phyloP scores from a whole-genome alignment of 2,113 vertebrate species.

The Pseudorhombus dupliciocellatus region DNA sequence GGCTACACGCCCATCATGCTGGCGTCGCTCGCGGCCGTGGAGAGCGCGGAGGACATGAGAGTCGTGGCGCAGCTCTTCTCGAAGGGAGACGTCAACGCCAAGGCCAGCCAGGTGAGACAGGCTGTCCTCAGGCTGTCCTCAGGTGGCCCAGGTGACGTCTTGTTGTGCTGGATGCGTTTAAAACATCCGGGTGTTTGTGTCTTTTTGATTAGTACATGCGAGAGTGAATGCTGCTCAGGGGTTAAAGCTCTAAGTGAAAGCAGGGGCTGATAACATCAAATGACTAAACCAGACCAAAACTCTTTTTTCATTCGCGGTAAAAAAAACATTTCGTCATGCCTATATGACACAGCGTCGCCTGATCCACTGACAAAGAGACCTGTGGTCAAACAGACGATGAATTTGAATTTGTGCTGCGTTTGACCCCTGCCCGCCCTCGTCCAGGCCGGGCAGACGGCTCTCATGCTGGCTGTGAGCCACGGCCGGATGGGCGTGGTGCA shows the following conservation, averaged over 20 bases:
- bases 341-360: not conserved
- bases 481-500: slow-evolving; percentile 94
- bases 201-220: no score
- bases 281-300: no score
- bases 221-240: no score
- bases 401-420: not conserved
- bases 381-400: not conserved
- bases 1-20: slow-evolving; percentile 98
- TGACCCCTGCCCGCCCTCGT: not conserved
- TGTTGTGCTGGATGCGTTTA: no score
- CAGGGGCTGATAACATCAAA: no score
- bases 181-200: no score
- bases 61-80: slow-evolving; percentile 91
- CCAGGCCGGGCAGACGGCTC: slow-evolving; percentile 94
- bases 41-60: slow-evolving; percentile 88
- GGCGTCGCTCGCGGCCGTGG: slow-evolving; percentile 92
- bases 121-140: not conserved
- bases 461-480: slow-evolving; percentile 97
- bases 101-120: slow-evolving; percentile 91
- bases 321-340: not conserved
- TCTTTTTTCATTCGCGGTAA: no score
- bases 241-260: no score
- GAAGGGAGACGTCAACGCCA: slow-evolving; percentile 92
- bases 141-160: no score
- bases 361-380: not conserved